Base-by-base conservation (phyloP, 2,888 invertebrate species). In the Standfussiana lucernea region DNA sequence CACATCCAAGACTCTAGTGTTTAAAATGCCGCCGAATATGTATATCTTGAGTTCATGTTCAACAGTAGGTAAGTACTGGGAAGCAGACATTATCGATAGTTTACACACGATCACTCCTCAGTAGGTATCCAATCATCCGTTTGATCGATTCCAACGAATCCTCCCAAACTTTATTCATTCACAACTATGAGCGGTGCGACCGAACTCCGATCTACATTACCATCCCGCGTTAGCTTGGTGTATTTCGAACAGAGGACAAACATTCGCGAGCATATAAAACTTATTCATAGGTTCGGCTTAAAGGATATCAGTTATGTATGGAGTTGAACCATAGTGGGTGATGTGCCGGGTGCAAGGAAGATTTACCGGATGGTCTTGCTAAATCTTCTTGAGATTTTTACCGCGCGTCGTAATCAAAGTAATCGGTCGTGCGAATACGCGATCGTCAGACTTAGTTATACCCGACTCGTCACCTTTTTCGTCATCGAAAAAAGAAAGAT, bases 221-320 rank as follows among this genome's bases (percentile, higher is more conserved):
- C 85, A 85, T 85, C 75, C 70, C 35, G 69, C 69, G 75, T 77
- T 65, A 69, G 75, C 75, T 73, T 76, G 53, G 56, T 75, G 65
- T 77, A 77, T 79, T 80, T 67, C 45, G 53, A 68, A 82, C 76
- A 78, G 68, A 82, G 84, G 82, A 86, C 88, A 88, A 88, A 88
- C 81, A 85, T 75, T 65, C 72, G 53, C 53, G 62, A n/a, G 66
- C 74, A 72, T 72, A 80, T 72, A 47, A 72, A 88, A 88, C 74
- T 89, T 88, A 88, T 88, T 84, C 87, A 72, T 77, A 53, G 77
- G 83, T 75, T 67, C 56, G 35, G 80, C 77, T 85, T 87, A 84
- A 42, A 67, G 72, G 67, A 82, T 85, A 85, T 77, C 74, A 84
- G 64, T 85, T 85, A 75, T 77, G 70, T 86, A 68, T 80, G 47